These are phyloP conservation scores for Drosophila basisetae DNA, from an alignment of 2,888 invertebrate genomes.

Conservation along the genomic window DNA sequence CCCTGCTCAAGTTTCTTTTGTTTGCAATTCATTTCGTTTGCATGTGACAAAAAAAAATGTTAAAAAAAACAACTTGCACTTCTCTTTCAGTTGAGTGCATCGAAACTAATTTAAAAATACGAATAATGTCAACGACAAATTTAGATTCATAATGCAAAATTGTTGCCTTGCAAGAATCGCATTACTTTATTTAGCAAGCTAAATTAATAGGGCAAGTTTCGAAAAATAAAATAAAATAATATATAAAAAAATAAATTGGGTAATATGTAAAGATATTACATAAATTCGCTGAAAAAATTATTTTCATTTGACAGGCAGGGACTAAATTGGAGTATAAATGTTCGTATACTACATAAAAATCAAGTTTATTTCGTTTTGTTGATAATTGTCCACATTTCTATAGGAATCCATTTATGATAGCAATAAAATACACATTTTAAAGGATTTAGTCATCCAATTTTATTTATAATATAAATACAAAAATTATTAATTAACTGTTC, in stretches of 20 bases:
- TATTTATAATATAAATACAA: background rate
- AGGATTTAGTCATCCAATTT: background rate
- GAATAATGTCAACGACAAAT: background rate
- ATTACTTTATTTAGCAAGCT: background rate
- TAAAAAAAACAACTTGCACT: constrained; percentile 7
- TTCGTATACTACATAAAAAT: background rate
- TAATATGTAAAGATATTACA: background rate
- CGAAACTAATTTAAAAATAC: constrained; percentile 3
- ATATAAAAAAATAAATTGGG: background rate
- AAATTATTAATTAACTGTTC: background rate
- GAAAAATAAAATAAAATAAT: no score
- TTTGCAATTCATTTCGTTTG: constrained; percentile 48
- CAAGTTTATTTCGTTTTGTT: background rate
- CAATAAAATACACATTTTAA: no score
- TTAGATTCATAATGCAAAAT: background rate
- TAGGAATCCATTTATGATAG: no score
- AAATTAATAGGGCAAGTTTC: background rate
- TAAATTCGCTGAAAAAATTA: background rate
- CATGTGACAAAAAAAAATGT: constrained; percentile 14
- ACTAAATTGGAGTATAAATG: no score
- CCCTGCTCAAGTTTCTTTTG: constrained; percentile 29
- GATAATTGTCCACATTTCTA: no score
- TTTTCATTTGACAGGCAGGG: background rate
- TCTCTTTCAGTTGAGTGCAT: background rate
- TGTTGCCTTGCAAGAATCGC: background rate